A percentile compares a stretch with the other conserved stretches of the same genome.
Evolutionary conservation across 2,888 invertebrate genomes (phyloP).

Genomic region (Chelonus formosanus): DNA sequence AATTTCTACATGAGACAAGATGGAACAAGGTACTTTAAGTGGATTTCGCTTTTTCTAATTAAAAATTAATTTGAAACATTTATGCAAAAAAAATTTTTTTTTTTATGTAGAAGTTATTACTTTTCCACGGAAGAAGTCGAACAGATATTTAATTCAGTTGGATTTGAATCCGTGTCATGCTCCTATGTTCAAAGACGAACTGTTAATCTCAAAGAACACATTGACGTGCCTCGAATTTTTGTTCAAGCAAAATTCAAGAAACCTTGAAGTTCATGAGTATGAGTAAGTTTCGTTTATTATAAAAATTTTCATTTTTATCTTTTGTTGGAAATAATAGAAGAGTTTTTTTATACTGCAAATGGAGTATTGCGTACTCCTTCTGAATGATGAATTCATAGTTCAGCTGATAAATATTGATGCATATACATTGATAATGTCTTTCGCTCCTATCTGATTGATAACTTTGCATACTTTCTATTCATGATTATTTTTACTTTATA

Average conservation of each 20-base stretch:
- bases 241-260: constrained; percentile 88
- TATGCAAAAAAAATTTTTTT: constrained; percentile 29
- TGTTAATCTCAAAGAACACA: constrained; percentile 89
- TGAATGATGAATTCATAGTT: constrained; percentile 61
- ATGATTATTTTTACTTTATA: background rate
- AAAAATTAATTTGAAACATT: constrained; percentile 9
- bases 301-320: background rate
- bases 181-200: constrained; percentile 88
- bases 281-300: constrained; percentile 16
- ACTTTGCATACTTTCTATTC: background rate
- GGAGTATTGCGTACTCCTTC: background rate
- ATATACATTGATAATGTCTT: constrained; percentile 53
- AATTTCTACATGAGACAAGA: constrained; percentile 97
- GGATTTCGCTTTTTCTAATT: constrained; percentile 29
- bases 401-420: constrained; percentile 59
- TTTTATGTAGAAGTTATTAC: constrained; percentile 76
- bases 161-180: constrained; percentile 76
- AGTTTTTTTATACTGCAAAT: no score
- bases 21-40: constrained; percentile 79
- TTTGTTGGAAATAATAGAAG: no score
- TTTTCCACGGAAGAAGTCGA: constrained; percentile 78
- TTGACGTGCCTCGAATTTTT: constrained; percentile 92
- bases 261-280: constrained; percentile 45
- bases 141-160: constrained; percentile 72
- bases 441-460: constrained; percentile 68